These are phyloP conservation scores for Onchidella celtica DNA, from an alignment of 2,888 invertebrate genomes.

Conservation along the genomic window DNA sequence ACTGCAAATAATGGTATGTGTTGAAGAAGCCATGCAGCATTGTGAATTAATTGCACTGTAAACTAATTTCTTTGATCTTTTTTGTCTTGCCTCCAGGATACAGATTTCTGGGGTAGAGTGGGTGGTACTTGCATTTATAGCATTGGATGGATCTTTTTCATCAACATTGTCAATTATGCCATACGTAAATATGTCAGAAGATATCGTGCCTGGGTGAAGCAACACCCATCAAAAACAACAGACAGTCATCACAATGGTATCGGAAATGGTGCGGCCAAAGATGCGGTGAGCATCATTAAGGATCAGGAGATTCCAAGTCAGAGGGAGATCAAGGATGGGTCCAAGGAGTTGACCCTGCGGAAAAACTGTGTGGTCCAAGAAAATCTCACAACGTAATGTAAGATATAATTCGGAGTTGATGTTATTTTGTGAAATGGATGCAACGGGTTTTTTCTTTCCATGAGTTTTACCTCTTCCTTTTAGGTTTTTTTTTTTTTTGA, in stretches of 20 bases:
- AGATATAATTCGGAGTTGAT: too few relatives aligned
- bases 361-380: slow-evolving; percentile 34
- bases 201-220: slow-evolving; percentile 11
- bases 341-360: slow-evolving; percentile 24
- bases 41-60: too few relatives aligned
- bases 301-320: slow-evolving; percentile 41
- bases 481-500: too few relatives aligned
- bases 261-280: background rate
- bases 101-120: slow-evolving; percentile 68
- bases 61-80: background rate
- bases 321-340: slow-evolving; percentile 45
- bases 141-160: slow-evolving; percentile 76
- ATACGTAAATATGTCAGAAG: slow-evolving; percentile 66
- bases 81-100: slow-evolving; percentile 50
- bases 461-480: too few relatives aligned
- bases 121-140: slow-evolving; percentile 75
- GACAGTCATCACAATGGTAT: background rate
- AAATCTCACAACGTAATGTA: background rate
- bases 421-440: too few relatives aligned
- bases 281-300: slow-evolving; percentile 1
- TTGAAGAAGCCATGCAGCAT: too few relatives aligned
- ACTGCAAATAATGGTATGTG: too few relatives aligned
- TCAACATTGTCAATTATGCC: slow-evolving; percentile 74
- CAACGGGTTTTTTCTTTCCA: too few relatives aligned
- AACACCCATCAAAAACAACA: background rate